These are phyloP conservation scores for Anorthoa munda DNA, from an alignment of 2,888 invertebrate genomes.

Conservation along the genomic window DNA sequence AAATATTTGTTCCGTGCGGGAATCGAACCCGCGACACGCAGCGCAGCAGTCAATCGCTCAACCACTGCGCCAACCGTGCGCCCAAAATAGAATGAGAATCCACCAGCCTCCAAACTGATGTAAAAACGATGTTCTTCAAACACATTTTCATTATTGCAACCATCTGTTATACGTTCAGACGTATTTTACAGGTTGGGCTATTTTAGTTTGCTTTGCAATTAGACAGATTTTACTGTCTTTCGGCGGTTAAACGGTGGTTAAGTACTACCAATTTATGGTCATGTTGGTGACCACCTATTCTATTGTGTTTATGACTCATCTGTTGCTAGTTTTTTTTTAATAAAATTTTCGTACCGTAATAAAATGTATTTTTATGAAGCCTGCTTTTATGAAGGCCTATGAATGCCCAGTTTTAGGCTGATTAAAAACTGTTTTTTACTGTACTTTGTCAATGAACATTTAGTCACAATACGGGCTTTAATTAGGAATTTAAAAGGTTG, in stretches of 20 bases:
- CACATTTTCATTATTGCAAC: constrained; percentile 77
- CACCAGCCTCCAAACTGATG: constrained; percentile 67
- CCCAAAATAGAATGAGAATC: constrained; percentile 55
- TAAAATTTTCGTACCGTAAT: neutral
- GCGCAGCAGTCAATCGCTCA: no score
- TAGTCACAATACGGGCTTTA: no score
- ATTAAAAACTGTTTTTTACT: no score
- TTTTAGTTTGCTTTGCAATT: constrained; percentile 53
- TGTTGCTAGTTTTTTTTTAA: neutral
- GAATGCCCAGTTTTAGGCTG: no score
- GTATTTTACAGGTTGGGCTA: constrained; percentile 60
- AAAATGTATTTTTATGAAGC: no score
- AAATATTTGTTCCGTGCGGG: no score
- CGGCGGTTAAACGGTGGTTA: constrained; percentile 19
- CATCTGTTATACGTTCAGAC: constrained; percentile 68
- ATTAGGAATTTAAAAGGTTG: no score
- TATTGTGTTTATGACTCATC: neutral
- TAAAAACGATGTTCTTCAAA: constrained; percentile 78
- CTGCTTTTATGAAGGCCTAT: no score
- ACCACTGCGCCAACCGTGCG: no score
- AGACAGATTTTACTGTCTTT: constrained; percentile 56
- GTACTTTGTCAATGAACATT: no score
- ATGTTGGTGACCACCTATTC: neutral
- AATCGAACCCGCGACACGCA: no score
- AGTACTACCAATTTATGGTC: neutral